These are phyloP conservation scores for Chionodraco myersi DNA, from an alignment of 2,113 vertebrate genomes.

Conservation along the genomic window DNA sequence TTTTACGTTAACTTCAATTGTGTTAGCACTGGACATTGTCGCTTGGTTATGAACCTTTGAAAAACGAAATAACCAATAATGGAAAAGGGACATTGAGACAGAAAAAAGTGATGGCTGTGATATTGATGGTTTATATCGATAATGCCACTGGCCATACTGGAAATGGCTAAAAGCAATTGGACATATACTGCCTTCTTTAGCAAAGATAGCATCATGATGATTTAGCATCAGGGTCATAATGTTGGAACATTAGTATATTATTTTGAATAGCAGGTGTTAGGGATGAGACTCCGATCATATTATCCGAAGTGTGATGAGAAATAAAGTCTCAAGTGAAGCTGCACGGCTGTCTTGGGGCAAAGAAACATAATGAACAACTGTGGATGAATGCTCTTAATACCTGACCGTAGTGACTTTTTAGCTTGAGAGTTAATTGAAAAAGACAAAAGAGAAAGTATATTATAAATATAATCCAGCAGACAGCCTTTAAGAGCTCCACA, in stretches of 20 bases:
- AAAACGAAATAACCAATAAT: background rate
- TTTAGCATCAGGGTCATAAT: conserved; percentile 11
- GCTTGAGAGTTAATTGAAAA: conserved; percentile 5
- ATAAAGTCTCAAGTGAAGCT: conserved; percentile 1
- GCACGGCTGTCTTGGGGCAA: background rate
- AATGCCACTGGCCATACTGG: too few species aligned
- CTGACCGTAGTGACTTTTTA: background rate
- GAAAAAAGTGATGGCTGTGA: background rate
- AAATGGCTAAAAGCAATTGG: too few species aligned
- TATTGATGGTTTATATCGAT: background rate
- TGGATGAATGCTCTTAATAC: background rate
- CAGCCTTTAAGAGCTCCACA: background rate
- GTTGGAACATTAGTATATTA: conserved; percentile 1
- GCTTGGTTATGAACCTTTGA: too few species aligned
- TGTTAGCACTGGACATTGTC: too few species aligned
- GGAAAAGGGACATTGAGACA: conserved; percentile 7
- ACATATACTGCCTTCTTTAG: too few species aligned
- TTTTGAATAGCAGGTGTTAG: background rate
- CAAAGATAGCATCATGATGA: background rate
- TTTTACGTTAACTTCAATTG: too few species aligned
- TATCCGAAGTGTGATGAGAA: background rate
- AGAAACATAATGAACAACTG: background rate
- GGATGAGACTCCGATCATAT: background rate
- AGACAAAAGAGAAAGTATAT: conserved; percentile 16
- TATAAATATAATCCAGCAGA: conserved; percentile 9